phyloP scores from a whole-genome alignment of 2,888 invertebrate genomes.

The Neuroscelio doddi region DNA sequence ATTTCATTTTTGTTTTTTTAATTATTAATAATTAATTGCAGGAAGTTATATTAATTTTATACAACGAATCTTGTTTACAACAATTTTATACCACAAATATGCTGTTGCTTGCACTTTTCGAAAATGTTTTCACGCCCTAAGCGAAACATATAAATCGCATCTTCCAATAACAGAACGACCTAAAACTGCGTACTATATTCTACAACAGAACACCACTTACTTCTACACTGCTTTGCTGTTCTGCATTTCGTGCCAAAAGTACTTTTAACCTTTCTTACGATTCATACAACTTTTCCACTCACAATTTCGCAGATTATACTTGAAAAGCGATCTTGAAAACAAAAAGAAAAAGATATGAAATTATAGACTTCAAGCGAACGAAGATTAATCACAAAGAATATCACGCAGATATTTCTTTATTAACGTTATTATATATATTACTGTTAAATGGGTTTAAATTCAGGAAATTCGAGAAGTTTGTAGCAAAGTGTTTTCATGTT shows the following conservation, averaged over 20 bases:
- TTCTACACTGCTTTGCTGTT: slow-evolving; percentile 36
- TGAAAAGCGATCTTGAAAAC: slow-evolving; percentile 29
- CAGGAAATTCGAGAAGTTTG: too few species aligned
- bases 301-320: slow-evolving; percentile 31
- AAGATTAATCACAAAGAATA: slow-evolving; percentile 4
- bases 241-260: slow-evolving; percentile 42
- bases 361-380: slow-evolving; percentile 12
- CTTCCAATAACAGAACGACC: slow-evolving; percentile 33
- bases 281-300: slow-evolving; percentile 32
- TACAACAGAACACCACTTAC: slow-evolving; percentile 11
- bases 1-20: too few species aligned
- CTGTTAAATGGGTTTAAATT: too few species aligned
- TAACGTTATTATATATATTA: too few species aligned
- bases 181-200: slow-evolving; percentile 21
- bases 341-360: slow-evolving; percentile 13
- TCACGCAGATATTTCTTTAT: too few species aligned
- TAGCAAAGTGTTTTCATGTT: too few species aligned
- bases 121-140: slow-evolving; percentile 36
- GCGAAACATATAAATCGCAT: slow-evolving; percentile 36
- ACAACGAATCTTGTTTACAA: slow-evolving; percentile 19
- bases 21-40: slow-evolving; percentile 13
- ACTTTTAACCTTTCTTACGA: slow-evolving; percentile 36
- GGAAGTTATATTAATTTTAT: slow-evolving; percentile 6
- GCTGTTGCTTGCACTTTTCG: slow-evolving; percentile 30
- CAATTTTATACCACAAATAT: slow-evolving; percentile 25